Conservation (phyloP, 2,888 invertebrate genomes). For the Malachius bipustulatus region DNA sequence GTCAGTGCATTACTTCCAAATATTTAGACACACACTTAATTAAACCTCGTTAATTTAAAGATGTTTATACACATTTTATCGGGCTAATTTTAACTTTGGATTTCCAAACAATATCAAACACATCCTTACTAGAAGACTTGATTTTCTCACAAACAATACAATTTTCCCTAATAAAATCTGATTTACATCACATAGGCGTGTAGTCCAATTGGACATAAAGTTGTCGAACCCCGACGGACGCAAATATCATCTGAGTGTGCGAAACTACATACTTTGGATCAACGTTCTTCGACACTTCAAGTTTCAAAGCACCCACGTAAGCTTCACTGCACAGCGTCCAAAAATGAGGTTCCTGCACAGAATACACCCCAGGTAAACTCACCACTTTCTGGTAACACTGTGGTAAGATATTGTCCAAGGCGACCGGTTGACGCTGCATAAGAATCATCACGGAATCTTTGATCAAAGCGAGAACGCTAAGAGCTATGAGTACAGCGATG, state of each 20-base stretch:
- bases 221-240: constrained; percentile 82
- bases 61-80: no score
- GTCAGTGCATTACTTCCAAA: no score
- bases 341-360: constrained; percentile 94
- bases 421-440: constrained; percentile 86
- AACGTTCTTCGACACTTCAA: constrained; percentile 88
- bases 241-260: constrained; percentile 89
- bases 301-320: constrained; percentile 83
- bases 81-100: no score
- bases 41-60: no score
- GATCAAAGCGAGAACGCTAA: constrained; percentile 74
- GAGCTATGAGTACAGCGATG: constrained; percentile 78
- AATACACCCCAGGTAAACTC: constrained; percentile 85
- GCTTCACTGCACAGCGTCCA: constrained; percentile 95
- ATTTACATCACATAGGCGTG: constrained; percentile 55
- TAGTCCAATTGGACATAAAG: constrained; percentile 90
- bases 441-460: constrained; percentile 81
- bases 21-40: no score
- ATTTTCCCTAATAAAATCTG: neutral
- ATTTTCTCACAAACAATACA: neutral
- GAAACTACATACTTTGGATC: constrained; percentile 88
- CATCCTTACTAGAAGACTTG: neutral
- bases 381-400: constrained; percentile 83
- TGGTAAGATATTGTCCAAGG: constrained; percentile 70
- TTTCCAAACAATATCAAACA: neutral